Conservation (phyloP, 2,888 invertebrate genomes). For the Catocala fraxini region DNA sequence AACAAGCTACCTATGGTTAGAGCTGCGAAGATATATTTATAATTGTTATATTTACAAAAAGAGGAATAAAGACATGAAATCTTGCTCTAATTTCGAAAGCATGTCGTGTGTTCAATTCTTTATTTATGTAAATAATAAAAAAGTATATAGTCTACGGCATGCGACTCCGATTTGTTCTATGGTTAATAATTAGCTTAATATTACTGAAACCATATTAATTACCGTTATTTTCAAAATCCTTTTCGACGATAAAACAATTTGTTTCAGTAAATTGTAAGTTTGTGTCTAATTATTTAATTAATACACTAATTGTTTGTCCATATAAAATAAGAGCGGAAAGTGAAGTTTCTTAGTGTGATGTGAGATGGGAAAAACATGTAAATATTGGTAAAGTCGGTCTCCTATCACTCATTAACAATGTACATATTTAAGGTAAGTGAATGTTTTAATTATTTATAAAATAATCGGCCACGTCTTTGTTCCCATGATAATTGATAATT, state of each 20-base stretch:
- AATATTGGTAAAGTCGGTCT: neutral
- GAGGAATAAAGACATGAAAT: too few species aligned
- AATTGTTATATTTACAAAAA: too few species aligned
- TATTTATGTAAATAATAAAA: neutral
- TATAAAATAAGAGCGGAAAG: slow-evolving; percentile 16
- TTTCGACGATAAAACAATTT: slow-evolving; percentile 35
- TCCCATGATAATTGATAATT: too few species aligned
- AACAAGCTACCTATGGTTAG: too few species aligned
- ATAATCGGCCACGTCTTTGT: neutral
- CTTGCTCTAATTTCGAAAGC: too few species aligned
- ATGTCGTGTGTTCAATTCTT: neutral
- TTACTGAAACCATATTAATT: neutral
- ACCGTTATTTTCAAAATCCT: slow-evolving; percentile 2
- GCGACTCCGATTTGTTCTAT: neutral
- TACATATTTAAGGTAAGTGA: slow-evolving; percentile 28
- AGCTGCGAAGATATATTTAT: too few species aligned
- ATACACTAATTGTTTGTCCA: slow-evolving; percentile 36
- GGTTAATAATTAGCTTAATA: slow-evolving; percentile 7
- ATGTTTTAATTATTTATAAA: neutral
- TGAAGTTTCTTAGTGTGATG: slow-evolving; percentile 5
- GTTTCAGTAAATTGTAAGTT: slow-evolving; percentile 40
- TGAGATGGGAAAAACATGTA: slow-evolving; percentile 5
- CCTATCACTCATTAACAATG: slow-evolving; percentile 20
- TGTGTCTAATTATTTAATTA: slow-evolving; percentile 31
- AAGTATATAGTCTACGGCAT: neutral